Conservation (phyloP, 2,888 invertebrate genomes). For the Cataglyphis cursor region DNA sequence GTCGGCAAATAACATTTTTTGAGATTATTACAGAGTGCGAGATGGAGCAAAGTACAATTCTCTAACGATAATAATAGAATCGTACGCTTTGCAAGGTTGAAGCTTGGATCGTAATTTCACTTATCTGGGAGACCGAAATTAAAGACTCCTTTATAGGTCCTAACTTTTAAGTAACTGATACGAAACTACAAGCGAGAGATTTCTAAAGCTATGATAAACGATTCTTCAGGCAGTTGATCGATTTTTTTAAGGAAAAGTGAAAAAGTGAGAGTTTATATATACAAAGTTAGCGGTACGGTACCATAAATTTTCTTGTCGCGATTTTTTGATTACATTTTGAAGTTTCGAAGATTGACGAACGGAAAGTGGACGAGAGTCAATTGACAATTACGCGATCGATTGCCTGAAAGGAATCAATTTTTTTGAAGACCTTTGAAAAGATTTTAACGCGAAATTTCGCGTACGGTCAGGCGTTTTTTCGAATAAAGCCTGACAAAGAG, state of each 20-base stretch:
- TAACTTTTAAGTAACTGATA: slow-evolving; percentile 19
- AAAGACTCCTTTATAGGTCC: slow-evolving; percentile 17
- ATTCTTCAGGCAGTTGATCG: slow-evolving; percentile 8
- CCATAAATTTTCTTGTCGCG: neutral
- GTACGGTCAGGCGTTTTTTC: slow-evolving; percentile 11
- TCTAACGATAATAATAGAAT: slow-evolving; percentile 25
- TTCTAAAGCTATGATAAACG: neutral
- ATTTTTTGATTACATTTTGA: neutral
- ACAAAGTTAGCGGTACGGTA: neutral
- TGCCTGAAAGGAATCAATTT: neutral
- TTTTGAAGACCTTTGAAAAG: neutral
- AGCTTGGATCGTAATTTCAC: slow-evolving; percentile 24
- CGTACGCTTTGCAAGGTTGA: neutral
- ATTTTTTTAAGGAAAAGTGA: neutral
- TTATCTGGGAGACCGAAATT: neutral
- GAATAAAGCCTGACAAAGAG: slow-evolving; percentile 8
- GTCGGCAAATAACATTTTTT: neutral
- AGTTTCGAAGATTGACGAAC: neutral
- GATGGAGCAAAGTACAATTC: slow-evolving; percentile 36
- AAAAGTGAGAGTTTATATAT: neutral
- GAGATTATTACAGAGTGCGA: slow-evolving; percentile 27
- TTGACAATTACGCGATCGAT: slow-evolving; percentile 6
- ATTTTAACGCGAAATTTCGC: slow-evolving; percentile 13
- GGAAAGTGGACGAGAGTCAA: neutral
- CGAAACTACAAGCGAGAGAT: neutral